Percentiles rank a stretch among this genome's conserved stretches.
Conservation (phyloP, 2,888 invertebrate species). For the Papilio demoleus region DNA sequence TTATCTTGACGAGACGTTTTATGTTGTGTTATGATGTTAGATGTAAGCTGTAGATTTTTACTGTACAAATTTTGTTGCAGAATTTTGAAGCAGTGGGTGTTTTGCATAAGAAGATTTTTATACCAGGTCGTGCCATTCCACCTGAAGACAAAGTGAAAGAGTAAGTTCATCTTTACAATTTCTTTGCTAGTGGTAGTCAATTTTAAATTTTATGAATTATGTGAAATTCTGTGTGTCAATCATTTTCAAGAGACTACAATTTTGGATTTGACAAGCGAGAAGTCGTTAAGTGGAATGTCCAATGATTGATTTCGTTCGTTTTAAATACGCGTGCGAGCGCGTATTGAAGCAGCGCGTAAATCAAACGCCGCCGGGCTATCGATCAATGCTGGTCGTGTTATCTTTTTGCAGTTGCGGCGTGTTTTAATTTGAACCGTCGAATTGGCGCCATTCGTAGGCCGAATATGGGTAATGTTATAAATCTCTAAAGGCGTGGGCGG, state of each 20-base stretch:
- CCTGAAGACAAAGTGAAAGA: slow-evolving; percentile 65
- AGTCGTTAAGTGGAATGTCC: slow-evolving; percentile 4
- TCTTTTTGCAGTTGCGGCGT: slow-evolving; percentile 74
- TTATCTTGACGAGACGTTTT: no score
- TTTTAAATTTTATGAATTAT: neutral
- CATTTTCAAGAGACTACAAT: neutral
- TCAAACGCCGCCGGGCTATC: slow-evolving; percentile 71
- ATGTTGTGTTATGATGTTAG: slow-evolving; percentile 17
- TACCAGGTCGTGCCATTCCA: slow-evolving; percentile 74
- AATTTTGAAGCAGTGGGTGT: slow-evolving; percentile 66
- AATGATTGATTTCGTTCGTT: slow-evolving; percentile 25
- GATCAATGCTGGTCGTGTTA: slow-evolving; percentile 66
- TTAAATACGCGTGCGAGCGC: slow-evolving; percentile 46
- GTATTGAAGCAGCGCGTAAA: slow-evolving; percentile 67
- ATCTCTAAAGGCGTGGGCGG: slow-evolving; percentile 71
- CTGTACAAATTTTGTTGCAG: slow-evolving; percentile 56
- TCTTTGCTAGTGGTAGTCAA: neutral
- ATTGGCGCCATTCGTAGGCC: slow-evolving; percentile 80
- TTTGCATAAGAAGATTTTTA: slow-evolving; percentile 71
- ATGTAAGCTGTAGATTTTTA: slow-evolving; percentile 17
- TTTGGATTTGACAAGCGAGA: neutral
- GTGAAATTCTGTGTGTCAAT: neutral
- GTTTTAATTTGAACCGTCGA: slow-evolving; percentile 80
- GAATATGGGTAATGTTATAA: slow-evolving; percentile 83
- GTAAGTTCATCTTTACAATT: slow-evolving; percentile 60